phyloP scores from a whole-genome alignment of 1,140 invertebrate species.

The Sitobion miscanthi region DNA sequence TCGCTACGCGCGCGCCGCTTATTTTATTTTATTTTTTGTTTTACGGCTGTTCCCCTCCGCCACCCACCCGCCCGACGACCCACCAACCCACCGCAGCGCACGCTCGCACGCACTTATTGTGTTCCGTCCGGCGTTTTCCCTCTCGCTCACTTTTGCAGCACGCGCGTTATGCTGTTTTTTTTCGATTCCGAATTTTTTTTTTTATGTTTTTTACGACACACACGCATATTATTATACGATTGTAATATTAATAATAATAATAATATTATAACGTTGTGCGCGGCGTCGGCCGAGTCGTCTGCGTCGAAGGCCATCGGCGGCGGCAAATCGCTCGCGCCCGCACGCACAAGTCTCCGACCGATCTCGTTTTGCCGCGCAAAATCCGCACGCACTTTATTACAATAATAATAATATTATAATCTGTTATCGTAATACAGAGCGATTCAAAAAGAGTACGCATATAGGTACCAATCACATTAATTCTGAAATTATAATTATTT shows the following conservation, averaged over 20 bases:
- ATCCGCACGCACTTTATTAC: constrained; percentile 22
- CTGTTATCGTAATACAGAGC: not conserved
- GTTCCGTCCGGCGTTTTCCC: constrained; percentile 7
- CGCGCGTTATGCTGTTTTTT: not conserved
- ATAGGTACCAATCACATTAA: too few relatives aligned
- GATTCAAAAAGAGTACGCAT: not conserved
- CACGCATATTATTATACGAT: not conserved
- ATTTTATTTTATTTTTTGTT: not conserved
- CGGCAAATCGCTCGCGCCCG: not conserved
- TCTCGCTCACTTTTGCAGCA: constrained; percentile 13
- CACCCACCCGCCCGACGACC: not conserved
- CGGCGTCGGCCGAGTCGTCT: constrained; percentile 5
- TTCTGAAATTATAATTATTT: too few relatives aligned
- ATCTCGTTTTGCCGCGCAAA: constrained; percentile 40
- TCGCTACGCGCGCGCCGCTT: not conserved
- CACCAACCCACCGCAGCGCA: not conserved
- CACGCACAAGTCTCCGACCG: not conserved
- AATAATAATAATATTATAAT: not conserved
- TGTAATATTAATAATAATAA: not conserved
- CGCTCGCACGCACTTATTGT: constrained; percentile 27
- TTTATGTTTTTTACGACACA: not conserved
- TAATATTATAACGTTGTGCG: constrained; percentile 9
- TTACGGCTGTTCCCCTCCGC: not conserved
- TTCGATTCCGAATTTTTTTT: not conserved
- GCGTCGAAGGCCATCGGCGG: constrained; percentile 2